These are phyloP conservation scores for Eriosoma lanigerum DNA, from an alignment of 1,140 invertebrate species.

Conservation along the genomic window DNA sequence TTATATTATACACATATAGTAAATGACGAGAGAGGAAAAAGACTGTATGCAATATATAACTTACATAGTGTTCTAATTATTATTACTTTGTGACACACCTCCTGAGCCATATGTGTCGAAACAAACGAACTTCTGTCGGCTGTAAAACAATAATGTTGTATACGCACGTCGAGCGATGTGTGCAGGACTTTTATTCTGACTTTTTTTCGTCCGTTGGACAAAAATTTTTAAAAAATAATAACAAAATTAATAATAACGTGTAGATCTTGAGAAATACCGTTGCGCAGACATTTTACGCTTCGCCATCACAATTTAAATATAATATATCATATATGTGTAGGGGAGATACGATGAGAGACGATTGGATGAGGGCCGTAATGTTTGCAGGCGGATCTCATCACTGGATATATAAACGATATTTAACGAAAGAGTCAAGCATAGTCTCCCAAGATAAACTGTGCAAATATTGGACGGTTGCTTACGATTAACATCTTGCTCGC, in stretches of 20 bases:
- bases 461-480: conserved; percentile 27
- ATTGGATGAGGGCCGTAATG: conserved; percentile 1
- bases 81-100: conserved; percentile 38
- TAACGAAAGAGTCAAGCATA: conserved; percentile 21
- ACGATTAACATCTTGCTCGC: conserved; percentile 46
- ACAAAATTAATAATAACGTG: too few relatives aligned
- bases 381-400: conserved; percentile 41
- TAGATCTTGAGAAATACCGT: background rate
- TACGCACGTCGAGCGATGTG: too few relatives aligned
- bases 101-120: conserved; percentile 45
- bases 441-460: conserved; percentile 43
- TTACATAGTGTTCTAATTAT: conserved; percentile 47
- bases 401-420: background rate
- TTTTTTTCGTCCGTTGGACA: background rate
- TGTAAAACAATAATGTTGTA: background rate
- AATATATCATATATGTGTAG: background rate
- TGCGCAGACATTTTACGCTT: background rate
- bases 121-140: conserved; percentile 39
- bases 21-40: conserved; percentile 25
- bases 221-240: background rate
- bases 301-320: background rate
- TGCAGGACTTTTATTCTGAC: too few relatives aligned
- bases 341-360: background rate
- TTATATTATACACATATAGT: conserved; percentile 3
- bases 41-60: conserved; percentile 24